Percentiles rank a stretch among this genome's conserved stretches.
phyloP scores from a whole-genome alignment of 2,888 invertebrate genomes.

The Stenchaetothrips biformis region DNA sequence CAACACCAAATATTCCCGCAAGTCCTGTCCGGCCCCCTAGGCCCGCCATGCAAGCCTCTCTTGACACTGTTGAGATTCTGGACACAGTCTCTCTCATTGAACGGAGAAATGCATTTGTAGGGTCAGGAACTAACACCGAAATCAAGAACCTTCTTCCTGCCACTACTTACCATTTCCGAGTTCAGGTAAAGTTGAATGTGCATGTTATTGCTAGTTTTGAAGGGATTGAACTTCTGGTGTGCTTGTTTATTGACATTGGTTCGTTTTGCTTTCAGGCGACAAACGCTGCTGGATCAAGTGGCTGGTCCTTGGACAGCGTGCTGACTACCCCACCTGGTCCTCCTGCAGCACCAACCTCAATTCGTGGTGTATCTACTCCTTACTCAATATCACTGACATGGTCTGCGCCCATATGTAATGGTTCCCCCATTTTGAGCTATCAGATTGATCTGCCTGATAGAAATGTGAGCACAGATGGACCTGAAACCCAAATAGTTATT shows the following conservation, averaged over 20 bases:
- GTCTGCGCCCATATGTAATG: slow-evolving; percentile 70
- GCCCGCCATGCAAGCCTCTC: background rate
- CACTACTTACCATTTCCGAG: slow-evolving; percentile 73
- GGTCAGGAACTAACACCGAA: slow-evolving; percentile 58
- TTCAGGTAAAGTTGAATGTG: slow-evolving; percentile 47
- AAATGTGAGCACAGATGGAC: slow-evolving; percentile 50
- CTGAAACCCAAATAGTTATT: slow-evolving; percentile 59
- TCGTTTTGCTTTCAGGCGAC: slow-evolving; percentile 54
- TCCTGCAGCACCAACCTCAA: slow-evolving; percentile 72
- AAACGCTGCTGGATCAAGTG: slow-evolving; percentile 75
- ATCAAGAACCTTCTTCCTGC: slow-evolving; percentile 71
- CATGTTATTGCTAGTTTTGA: background rate
- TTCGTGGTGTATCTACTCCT: slow-evolving; percentile 61
- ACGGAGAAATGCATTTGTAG: slow-evolving; percentile 41
- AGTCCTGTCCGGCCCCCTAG: background rate
- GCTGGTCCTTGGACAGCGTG: slow-evolving; percentile 59
- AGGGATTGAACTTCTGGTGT: background rate
- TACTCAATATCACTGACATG: slow-evolving; percentile 66
- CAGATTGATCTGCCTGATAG: slow-evolving; percentile 64
- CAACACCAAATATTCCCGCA: background rate
- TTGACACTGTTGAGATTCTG: background rate
- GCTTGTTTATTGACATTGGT: background rate
- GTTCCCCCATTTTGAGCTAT: slow-evolving; percentile 70
- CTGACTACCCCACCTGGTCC: slow-evolving; percentile 58
- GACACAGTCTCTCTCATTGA: slow-evolving; percentile 28